Evolutionary conservation across 2,113 vertebrate genomes (phyloP).

Genomic region (Carassius carassius): DNA sequence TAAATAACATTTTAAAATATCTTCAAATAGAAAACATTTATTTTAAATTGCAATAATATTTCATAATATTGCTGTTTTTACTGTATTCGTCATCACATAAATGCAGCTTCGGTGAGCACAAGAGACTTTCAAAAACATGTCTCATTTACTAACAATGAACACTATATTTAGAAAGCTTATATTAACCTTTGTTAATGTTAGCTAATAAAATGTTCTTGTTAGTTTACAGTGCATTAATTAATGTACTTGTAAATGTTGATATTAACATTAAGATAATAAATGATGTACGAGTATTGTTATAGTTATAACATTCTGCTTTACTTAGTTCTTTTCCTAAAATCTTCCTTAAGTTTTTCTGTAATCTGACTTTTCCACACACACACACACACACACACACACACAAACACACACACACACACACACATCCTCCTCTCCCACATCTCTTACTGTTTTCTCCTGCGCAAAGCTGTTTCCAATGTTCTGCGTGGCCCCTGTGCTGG

Average conservation of each 20-base stretch:
- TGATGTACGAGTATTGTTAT: no score
- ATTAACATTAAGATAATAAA: no score
- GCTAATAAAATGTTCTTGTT: no score
- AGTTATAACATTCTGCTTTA: background rate
- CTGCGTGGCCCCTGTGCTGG: slow-evolving; percentile 37
- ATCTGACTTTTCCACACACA: background rate
- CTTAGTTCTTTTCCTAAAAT: background rate
- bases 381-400: background rate
- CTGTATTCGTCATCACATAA: background rate
- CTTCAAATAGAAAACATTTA: background rate
- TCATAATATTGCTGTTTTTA: background rate
- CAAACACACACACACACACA: no score
- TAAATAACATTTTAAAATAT: background rate
- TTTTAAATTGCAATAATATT: background rate
- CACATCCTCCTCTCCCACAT: background rate
- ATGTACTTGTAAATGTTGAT: no score
- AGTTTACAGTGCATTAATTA: no score
- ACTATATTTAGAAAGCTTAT: no score
- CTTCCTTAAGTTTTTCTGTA: background rate
- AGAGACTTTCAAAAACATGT: background rate
- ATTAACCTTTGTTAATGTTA: no score
- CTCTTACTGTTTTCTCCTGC: slow-evolving; percentile 29
- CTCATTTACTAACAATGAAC: no score
- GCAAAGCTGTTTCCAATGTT: slow-evolving; percentile 64
- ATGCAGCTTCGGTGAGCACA: background rate